These are phyloP conservation scores for Hypomecis punctinalis DNA, from an alignment of 2,888 invertebrate genomes.

Conservation along the genomic window DNA sequence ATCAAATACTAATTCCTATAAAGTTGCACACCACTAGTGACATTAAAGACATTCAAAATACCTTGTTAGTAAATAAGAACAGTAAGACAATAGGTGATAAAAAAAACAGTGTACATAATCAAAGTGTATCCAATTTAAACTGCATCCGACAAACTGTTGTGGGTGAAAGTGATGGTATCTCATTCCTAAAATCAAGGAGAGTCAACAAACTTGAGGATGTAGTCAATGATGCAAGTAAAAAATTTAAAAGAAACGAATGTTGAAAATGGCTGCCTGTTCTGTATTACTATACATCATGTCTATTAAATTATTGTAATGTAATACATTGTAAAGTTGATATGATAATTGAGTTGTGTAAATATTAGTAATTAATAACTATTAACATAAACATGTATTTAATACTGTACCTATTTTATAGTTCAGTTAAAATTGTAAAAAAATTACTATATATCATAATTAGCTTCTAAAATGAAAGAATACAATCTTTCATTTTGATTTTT, in stretches of 20 bases:
- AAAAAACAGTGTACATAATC: constrained; percentile 81
- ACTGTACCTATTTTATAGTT: constrained; percentile 78
- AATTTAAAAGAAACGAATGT: constrained; percentile 81
- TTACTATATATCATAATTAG: constrained; percentile 76
- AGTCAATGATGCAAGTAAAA: constrained; percentile 76
- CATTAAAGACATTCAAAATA: constrained; percentile 82
- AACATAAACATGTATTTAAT: constrained; percentile 80
- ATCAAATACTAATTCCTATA: constrained; percentile 77
- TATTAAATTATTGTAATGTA: constrained; percentile 80
- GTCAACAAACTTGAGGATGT: constrained; percentile 76
- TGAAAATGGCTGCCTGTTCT: constrained; percentile 65
- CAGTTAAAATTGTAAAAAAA: constrained; percentile 74
- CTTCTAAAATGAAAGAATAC: constrained; percentile 69
- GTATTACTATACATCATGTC: constrained; percentile 57
- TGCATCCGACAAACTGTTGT: constrained; percentile 75
- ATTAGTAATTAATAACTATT: constrained; percentile 71
- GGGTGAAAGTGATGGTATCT: constrained; percentile 75
- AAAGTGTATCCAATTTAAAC: constrained; percentile 77
- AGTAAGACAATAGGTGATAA: constrained; percentile 80
- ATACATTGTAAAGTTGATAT: constrained; percentile 75
- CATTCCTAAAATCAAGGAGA: constrained; percentile 75
- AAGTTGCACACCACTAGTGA: constrained; percentile 74
- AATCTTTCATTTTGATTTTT: constrained; percentile 58
- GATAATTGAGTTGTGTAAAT: constrained; percentile 74
- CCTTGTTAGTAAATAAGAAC: constrained; percentile 80